Percentiles rank a stretch among this genome's conserved stretches.
Conservation (phyloP, 2,888 invertebrate genomes). For the Acleris literana region DNA sequence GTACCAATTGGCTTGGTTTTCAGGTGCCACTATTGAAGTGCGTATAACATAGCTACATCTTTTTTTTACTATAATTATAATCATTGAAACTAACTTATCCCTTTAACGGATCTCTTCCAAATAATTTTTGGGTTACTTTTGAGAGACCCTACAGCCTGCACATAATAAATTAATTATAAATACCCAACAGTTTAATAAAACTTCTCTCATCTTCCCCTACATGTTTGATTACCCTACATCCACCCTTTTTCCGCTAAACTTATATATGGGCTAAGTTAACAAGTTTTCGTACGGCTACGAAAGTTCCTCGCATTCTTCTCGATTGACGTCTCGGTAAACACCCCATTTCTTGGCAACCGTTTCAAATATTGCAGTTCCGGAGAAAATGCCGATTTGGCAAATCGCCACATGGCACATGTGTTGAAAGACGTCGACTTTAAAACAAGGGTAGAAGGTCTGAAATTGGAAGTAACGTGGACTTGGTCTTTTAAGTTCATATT, state of each 20-base stretch:
- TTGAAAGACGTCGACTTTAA: conserved; percentile 1
- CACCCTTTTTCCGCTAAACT: background rate
- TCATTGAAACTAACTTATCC: too few relatives aligned
- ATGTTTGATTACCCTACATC: background rate
- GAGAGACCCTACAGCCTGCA: too few relatives aligned
- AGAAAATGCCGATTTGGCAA: conserved; percentile 25
- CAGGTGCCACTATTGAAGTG: too few relatives aligned
- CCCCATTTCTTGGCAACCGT: conserved; percentile 25
- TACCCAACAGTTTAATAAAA: too few relatives aligned
- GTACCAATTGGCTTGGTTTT: too few relatives aligned
- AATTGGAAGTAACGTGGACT: background rate
- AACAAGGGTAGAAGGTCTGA: background rate
- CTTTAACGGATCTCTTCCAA: too few relatives aligned
- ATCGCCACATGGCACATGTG: conserved; percentile 13
- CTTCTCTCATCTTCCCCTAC: too few relatives aligned
- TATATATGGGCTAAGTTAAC: background rate
- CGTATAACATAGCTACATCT: too few relatives aligned
- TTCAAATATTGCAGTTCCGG: conserved; percentile 26
- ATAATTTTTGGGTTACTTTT: too few relatives aligned
- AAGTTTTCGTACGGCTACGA: conserved; percentile 10
- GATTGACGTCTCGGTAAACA: conserved; percentile 23
- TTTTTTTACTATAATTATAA: too few relatives aligned
- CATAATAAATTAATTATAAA: too few relatives aligned
- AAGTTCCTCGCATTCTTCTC: conserved; percentile 13
- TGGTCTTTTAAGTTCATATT: conserved; percentile 5